Evolutionary conservation across 2,797 vertebrate species (phyloP), one percentile per base, ranked within the genome.

Genomic region (Vireo griseus): DNA sequence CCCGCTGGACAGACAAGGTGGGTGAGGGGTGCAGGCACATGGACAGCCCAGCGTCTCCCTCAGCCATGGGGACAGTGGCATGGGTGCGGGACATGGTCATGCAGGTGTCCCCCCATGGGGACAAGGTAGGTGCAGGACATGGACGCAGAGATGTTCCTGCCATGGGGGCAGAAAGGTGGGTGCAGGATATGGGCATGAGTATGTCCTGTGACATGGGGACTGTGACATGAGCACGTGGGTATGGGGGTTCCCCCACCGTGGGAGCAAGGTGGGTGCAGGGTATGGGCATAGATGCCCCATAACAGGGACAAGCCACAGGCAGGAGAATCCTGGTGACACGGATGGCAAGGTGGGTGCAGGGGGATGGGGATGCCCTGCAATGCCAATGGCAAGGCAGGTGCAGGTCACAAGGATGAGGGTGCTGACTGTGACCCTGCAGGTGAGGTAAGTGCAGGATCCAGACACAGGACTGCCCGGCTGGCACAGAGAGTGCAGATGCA

Each of bases 261-360:
- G 19, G 35, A 52, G 39, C 16, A 48, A 57, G 40, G 69, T 33
- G 58, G 16, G 35, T 76, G 31, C 63, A n/a, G 57, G 19, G 12
- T 19, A 9, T 0, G 1, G 47, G 13, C 50, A 26, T 5, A 10
- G 35, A 6, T 59, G 28, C 19, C 66, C n/a, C 8, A 0, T 11
- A 16, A 17, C 6, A 24, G 29, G 18, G 25, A 66, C 39, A 18
- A 40, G 67, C 11, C 26, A 47, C 8, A 25, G 52, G 45, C 57
- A 48, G 57, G 42, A 63, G 65, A 42, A 42, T 45, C 45, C 39
- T 33, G 39, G 39, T 59, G 76, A 31, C 45, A 16, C 1, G 0
- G 62, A 33, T 35, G 35, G 25, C 1, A 1, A 59, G 33, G 37
- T 68, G 62, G 22, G 35, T 47, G 62, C 37, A n/a, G 54, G 31